Base-by-base conservation (phyloP, 1,140 invertebrate genomes). In the Bombus waltoni region DNA sequence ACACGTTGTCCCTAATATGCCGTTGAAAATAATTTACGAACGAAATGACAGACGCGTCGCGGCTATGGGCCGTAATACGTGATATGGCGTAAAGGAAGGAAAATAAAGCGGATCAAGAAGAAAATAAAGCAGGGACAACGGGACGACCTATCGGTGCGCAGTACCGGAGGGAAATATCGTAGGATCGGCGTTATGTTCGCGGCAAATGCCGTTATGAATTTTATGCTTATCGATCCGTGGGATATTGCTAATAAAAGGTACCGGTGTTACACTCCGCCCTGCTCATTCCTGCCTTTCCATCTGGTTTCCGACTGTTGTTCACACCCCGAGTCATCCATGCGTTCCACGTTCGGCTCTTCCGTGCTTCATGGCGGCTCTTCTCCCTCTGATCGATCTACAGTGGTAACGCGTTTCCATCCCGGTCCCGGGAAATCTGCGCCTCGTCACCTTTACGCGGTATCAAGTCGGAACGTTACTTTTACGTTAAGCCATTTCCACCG, bases 191-290 rank as follows among this genome's bases (percentile, higher is more conserved):
- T 40, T 68, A 68, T 81, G 40, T 81, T 87, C 78, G 57, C 75
- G 71, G 76, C 73, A 83, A 88, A 81, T 80, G 81, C 72, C 81
- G 91, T 90, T 91, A 92, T 91, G 83, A 91, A 92, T 92, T 92
- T 92, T 87, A 91, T 91, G 88, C 78, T 87, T 86, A 92, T 87
- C 91, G 91, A 92, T 92, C 57, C 57, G 68, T n/a, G 47, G 65
- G 74, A 91, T 90, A 91, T 91, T 91, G 87, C 88, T 91, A 91
- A 92, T 92, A 92, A 92, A 91, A 92, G 70, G 84, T 73, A 79
- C 74, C 84, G 65, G 22, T n/a, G 76, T 32, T 59, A 47, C 83
- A 38, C 70, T 74, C 38, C 38, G n/a, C 11, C 42, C 32, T 10
- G 32, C 57, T 62, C 47, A 3, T 77, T 71, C 74, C 65, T 38